Percentiles rank a stretch among this genome's conserved stretches.
Evolutionary conservation across 37 sponge, comb jelly and placozoan species (phyloP).

Genomic region (Ephydatia muelleri): DNA sequence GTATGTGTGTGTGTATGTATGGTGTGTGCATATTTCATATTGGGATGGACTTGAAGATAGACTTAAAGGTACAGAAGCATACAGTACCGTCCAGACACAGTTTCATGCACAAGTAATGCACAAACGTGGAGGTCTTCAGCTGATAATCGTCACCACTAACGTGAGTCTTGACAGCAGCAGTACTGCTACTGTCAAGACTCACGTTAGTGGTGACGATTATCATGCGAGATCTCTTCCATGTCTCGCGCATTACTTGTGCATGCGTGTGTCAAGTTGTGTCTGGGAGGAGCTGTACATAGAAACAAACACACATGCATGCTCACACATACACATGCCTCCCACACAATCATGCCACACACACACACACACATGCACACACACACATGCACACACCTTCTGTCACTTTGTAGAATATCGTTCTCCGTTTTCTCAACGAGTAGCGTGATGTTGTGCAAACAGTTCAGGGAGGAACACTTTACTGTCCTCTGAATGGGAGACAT

Average conservation of each 20-base stretch:
- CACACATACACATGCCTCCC: not conserved
- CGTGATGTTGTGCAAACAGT: constrained; percentile 82
- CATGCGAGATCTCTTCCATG: too few species aligned
- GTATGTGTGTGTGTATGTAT: too few species aligned
- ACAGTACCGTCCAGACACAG: too few species aligned
- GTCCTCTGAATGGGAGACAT: constrained; percentile 3
- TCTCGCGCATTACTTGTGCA: not conserved
- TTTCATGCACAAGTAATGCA: not conserved
- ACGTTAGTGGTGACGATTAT: too few species aligned
- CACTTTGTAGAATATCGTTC: constrained; percentile 65
- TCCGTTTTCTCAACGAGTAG: constrained; percentile 90
- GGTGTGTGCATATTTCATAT: too few species aligned
- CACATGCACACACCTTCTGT: constrained; percentile 27
- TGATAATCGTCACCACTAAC: too few species aligned
- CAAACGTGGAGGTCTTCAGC: too few species aligned
- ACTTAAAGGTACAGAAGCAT: too few species aligned
- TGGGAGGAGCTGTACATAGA: too few species aligned
- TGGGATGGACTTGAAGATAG: not conserved
- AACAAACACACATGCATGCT: not conserved
- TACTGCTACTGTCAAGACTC: too few species aligned
- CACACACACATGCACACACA: not conserved
- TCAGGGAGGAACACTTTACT: constrained; percentile 70
- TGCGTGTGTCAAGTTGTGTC: too few species aligned
- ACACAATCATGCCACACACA: not conserved
- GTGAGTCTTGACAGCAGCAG: too few species aligned